phyloP scores from a whole-genome alignment of 2,113 vertebrate genomes.

The Odocoileus hemionus region DNA sequence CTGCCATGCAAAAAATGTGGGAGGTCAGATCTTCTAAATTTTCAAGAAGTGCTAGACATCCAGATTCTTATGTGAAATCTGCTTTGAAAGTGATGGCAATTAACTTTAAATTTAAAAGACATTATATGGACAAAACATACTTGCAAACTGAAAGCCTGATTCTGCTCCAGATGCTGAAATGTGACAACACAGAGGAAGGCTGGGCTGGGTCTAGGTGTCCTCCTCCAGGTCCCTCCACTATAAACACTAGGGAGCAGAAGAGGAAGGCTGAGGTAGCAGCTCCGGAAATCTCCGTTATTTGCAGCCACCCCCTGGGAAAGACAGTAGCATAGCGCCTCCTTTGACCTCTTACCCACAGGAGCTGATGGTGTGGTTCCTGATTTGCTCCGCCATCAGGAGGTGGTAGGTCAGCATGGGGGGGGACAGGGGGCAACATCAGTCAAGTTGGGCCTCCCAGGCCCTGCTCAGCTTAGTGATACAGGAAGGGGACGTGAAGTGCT shows the following conservation, averaged over 20 bases:
- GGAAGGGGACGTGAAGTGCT: neutral
- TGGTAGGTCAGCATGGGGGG: neutral
- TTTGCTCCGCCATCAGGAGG: neutral
- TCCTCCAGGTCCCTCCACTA: neutral
- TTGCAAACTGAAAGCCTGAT: neutral
- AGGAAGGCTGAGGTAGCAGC: neutral
- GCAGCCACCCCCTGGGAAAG: neutral
- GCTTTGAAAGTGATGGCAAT: neutral
- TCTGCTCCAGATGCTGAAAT: neutral
- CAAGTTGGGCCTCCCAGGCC: neutral
- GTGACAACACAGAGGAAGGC: neutral
- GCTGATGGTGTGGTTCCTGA: neutral
- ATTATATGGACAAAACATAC: neutral
- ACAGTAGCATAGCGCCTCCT: neutral
- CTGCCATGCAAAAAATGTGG: neutral
- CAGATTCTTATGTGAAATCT: neutral
- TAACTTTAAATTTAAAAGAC: neutral
- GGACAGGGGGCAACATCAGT: neutral
- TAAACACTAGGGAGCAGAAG: neutral
- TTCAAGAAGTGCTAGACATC: neutral
- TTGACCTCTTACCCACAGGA: neutral
- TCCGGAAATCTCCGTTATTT: neutral
- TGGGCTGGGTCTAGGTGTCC: neutral
- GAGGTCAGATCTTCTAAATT: neutral
- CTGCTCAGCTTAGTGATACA: neutral